These are phyloP conservation scores for Microctonus hyperodae DNA, from an alignment of 2,888 invertebrate genomes.

Conservation along the genomic window DNA sequence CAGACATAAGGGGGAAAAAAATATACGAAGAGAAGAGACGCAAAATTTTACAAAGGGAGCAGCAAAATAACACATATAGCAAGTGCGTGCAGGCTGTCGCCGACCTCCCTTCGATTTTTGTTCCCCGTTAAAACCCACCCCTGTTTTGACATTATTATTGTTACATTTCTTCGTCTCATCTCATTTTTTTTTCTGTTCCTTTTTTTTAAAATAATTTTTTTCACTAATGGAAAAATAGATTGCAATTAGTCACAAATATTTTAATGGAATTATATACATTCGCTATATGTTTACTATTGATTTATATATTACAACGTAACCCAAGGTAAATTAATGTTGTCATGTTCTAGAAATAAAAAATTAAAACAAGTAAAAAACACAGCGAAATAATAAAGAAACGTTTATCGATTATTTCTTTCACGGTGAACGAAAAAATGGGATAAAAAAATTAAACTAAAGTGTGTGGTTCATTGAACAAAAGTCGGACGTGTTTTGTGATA, in stretches of 20 bases:
- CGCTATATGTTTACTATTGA: not conserved
- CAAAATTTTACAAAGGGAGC: constrained; percentile 18
- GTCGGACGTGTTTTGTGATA: not conserved
- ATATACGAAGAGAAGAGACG: constrained; percentile 6
- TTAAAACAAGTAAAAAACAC: not conserved
- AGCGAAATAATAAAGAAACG: too few relatives aligned
- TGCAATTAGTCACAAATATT: not conserved
- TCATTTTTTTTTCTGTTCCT: not conserved
- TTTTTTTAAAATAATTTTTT: not conserved
- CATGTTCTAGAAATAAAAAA: too few relatives aligned
- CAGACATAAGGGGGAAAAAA: constrained; percentile 11
- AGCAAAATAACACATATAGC: not conserved
- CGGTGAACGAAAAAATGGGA: too few relatives aligned
- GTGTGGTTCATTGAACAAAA: not conserved
- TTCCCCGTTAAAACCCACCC: not conserved
- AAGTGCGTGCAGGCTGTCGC: constrained; percentile 22
- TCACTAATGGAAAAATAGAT: not conserved
- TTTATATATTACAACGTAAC: not conserved
- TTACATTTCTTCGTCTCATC: not conserved
- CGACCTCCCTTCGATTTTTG: constrained; percentile 18
- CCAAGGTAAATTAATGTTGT: not conserved
- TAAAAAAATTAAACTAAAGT: not conserved
- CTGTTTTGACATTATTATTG: not conserved
- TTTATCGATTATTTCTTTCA: too few relatives aligned
- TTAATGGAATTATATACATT: not conserved